Base-by-base conservation (phyloP, 2,113 vertebrate genomes). In the Lamprologus callipterus region DNA sequence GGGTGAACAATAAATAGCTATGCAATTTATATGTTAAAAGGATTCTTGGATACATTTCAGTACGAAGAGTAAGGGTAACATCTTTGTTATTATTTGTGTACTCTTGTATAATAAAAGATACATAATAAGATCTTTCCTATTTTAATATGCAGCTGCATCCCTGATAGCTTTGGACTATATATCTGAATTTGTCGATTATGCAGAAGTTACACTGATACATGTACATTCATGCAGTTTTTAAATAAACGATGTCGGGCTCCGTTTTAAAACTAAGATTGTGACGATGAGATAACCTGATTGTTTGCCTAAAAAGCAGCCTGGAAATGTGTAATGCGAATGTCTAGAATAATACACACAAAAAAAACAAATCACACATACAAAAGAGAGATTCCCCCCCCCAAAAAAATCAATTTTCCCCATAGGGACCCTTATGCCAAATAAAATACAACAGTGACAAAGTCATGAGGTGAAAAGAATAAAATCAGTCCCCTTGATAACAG, bases 1-100 rank as follows among this genome's bases (percentile, higher is more conserved):
- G 82, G 89, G 85, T 92, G 84, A 89, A 93, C 89, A 96, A 97
- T 95, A 96, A 96, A 96, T 95, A 95, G 80, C 87, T 90, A 88
- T 57, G 53, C 65, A 84, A 87, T 93, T 89, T 88, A 85, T 81
- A 89, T 87, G 88, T 87, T 90, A 88, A 90, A 94, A 94, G 90
- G 23, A 86, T 83, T 87, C 35, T 83, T 87, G 81, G 88, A 84
- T 93, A 91, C 54, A 90, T 87, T 94, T 93, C 80, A 87, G 87
- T 91, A 90, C 88, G 81, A 93, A 93, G 80, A 91, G 70, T 57
- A 92, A 85, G 85, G 70, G 28, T 68, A 84, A 85, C 65, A 11
- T 87, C 49, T 73, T 58, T 80, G 63, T 86, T 65, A 65, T 84
- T 82, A 91, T 92, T 87, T 88, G 57, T 40, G 2, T 75, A 91